Conservation (phyloP, 2,888 invertebrate genomes). For the Mythimna ferrago region DNA sequence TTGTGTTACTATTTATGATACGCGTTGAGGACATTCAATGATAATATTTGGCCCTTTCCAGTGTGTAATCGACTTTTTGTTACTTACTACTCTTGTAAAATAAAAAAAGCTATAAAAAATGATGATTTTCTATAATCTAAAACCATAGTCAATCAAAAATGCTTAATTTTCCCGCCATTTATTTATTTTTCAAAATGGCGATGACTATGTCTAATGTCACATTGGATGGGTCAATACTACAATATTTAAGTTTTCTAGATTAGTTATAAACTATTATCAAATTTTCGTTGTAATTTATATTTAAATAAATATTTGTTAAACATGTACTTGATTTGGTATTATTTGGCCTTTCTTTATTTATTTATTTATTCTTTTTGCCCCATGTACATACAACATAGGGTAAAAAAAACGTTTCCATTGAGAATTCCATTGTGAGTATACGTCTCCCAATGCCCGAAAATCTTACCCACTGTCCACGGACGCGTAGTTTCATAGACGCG, state of each 20-base stretch:
- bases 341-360: slow-evolving; percentile 13
- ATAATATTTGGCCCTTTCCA: slow-evolving; percentile 24
- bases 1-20: slow-evolving; percentile 26
- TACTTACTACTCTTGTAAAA: neutral
- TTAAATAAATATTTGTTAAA: slow-evolving; percentile 70
- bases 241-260: slow-evolving; percentile 68
- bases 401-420: no score
- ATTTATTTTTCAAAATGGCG: slow-evolving; percentile 19
- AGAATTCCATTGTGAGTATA: no score
- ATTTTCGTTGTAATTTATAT: slow-evolving; percentile 69
- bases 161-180: neutral
- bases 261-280: slow-evolving; percentile 71
- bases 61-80: slow-evolving; percentile 13
- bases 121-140: neutral
- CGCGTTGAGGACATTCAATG: slow-evolving; percentile 23
- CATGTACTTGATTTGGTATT: slow-evolving; percentile 42
- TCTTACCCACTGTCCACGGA: no score
- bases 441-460: no score
- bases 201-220: neutral
- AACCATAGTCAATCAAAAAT: neutral
- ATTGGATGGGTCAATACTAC: slow-evolving; percentile 42
- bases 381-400: no score
- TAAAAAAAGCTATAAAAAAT: neutral
- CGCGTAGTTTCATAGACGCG: no score
- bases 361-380: no score